phyloP scores from a whole-genome alignment of 2,888 invertebrate species.

The Tanypteryx hageni region DNA sequence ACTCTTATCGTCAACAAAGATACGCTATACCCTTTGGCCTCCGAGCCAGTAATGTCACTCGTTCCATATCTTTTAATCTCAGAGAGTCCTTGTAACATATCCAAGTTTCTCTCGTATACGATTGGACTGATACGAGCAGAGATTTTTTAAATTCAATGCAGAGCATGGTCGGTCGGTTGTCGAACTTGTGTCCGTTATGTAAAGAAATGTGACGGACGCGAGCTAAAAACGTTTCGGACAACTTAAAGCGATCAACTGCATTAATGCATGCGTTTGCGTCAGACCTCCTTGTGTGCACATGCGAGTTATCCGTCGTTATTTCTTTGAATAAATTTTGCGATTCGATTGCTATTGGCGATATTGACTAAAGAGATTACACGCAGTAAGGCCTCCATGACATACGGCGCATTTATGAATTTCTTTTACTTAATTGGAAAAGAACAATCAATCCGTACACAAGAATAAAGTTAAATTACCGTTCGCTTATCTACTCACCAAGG shows the following conservation, averaged over 20 bases:
- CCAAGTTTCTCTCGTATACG: background rate
- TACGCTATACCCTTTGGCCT: background rate
- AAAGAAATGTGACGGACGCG: background rate
- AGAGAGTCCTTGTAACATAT: background rate
- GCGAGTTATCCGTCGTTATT: too few relatives aligned
- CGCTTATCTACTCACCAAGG: too few relatives aligned
- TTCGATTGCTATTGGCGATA: too few relatives aligned
- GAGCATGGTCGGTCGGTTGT: background rate
- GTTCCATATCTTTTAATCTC: background rate
- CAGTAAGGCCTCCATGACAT: too few relatives aligned
- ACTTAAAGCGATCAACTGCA: background rate
- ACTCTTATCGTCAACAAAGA: constrained; percentile 12
- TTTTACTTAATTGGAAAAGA: too few relatives aligned
- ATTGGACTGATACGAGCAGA: background rate
- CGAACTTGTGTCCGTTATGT: background rate
- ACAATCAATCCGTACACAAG: too few relatives aligned
- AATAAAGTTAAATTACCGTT: too few relatives aligned
- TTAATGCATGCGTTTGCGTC: background rate
- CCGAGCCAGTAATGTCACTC: background rate
- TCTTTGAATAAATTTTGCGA: too few relatives aligned
- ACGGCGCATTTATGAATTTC: too few relatives aligned
- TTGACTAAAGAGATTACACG: too few relatives aligned
- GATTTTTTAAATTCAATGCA: background rate
- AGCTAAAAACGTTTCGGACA: background rate
- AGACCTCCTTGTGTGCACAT: too few relatives aligned